Evolutionary conservation across 2,797 vertebrate genomes (phyloP), one percentile per base, ranked within the genome.

Genomic region (Remorina albescens): DNA sequence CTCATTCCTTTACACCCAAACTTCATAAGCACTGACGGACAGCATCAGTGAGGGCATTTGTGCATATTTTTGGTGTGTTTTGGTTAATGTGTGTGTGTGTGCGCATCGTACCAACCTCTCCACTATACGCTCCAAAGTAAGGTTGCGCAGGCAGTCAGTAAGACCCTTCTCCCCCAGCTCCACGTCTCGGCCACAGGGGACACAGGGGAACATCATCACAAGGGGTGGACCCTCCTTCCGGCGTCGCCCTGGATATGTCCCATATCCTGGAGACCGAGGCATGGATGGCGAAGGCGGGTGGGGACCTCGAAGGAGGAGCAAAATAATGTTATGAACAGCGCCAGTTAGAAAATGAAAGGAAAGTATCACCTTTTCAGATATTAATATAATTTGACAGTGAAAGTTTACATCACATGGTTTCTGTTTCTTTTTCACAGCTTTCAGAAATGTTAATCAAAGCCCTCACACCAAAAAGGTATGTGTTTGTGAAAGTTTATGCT

Each of bases 51-150:
- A 36, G 6, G 42, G 28, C 34, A 36, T 47, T 3, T 28, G 4
- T 60, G 49, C 36, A 54, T 26, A 30, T 44, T 47, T 51, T 34
- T 34, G 42, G 37, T 46, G 50, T 60, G 13, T 21, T 60, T 39
- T 54, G 16, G 6, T 36, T 28, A 10, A 18, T 41, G 53, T 50
- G 18, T 37, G 21, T 21, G 26, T 60, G 39, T 66, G 30, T 11
- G 10, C 12, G 36, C 28, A 44, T 23, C 21, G 2, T 11, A 2
- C 26, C 77, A 93, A 98, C 76, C 98, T 94, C 83, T 99, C 98
- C 76, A 98, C 98, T 44, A 98, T 96, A 0, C 97, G 95, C 90
- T 99, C 97, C 91, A 99, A 86, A 2, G 97, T 97, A 82, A 99
- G 95, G 89, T 99, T 99, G 26, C 97, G 96, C 91, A 98, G 95